Percentiles rank a stretch among this genome's conserved stretches.
Evolutionary conservation across 2,797 vertebrate genomes (phyloP).

Genomic region (Tapera naevia): DNA sequence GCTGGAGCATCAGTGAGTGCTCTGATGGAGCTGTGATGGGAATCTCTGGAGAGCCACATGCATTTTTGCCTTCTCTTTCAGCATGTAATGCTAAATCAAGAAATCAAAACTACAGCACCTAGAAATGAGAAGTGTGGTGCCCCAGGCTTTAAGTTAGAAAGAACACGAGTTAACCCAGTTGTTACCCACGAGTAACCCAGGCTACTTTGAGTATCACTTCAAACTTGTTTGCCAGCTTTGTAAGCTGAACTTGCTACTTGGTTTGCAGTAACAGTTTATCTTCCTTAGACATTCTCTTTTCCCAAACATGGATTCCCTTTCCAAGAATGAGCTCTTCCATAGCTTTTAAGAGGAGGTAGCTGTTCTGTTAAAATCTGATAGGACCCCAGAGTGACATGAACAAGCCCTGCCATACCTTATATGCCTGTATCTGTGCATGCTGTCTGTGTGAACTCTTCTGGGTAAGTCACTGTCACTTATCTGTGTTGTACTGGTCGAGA

Average conservation of each 20-base stretch:
- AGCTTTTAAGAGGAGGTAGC: not conserved
- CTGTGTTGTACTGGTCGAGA: not conserved
- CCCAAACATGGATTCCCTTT: not conserved
- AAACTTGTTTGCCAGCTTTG: not conserved
- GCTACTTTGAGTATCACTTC: not conserved
- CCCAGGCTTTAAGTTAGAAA: not conserved
- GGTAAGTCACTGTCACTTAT: not conserved
- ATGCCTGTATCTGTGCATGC: not conserved
- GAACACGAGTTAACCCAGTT: not conserved
- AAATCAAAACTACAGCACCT: not conserved
- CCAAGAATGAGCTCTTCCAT: not conserved
- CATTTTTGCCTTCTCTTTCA: not conserved
- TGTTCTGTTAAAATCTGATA: not conserved
- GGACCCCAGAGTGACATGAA: not conserved
- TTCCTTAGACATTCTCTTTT: not conserved
- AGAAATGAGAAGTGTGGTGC: not conserved
- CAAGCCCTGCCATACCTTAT: not conserved
- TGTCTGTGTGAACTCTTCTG: not conserved
- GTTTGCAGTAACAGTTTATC: not conserved
- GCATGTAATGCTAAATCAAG: not conserved
- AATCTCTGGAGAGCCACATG: rapidly evolving
- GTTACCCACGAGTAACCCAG: too few species aligned
- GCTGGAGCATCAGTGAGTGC: not conserved
- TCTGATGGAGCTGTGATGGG: rapidly evolving
- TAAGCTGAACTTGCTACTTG: not conserved